Evolutionary conservation across 2,888 invertebrate species (phyloP), one percentile per base, ranked within the genome.

Genomic region (Chorisops tibialis): DNA sequence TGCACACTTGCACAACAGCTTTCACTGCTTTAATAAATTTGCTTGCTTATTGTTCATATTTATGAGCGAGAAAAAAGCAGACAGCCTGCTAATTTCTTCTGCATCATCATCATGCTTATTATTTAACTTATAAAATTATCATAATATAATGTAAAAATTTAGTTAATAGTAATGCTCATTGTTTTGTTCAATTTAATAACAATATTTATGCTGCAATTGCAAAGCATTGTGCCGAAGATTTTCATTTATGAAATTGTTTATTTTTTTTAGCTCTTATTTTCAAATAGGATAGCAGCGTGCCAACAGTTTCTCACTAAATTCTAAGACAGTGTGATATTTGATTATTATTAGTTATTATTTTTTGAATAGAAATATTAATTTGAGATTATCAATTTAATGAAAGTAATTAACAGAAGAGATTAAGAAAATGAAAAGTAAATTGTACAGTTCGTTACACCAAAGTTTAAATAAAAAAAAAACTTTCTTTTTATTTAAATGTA

Each of bases 241-340:
- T n/a, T 48, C 4, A 21, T n/a, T 14, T 39, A 12, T 18, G 35
- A 50, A 30, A 43, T 56, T 19, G 16, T 18, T 54, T 54, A 14
- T 22, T 7, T 19, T 54, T 43, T 30, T n/a, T n/a, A n/a, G n/a
- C n/a, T n/a, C n/a, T n/a, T n/a, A 11, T 19, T 21, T 41, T 54
- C 41, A 30, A n/a, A 45, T 56, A 63, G 56, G 49, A 56, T 45
- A 61, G 62, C 61, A 63, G 64, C 61, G 66, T 65, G 65, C 62
- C 19, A 47, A 63, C 54, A 64, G 59, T 19, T 19, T 63, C 41
- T 38, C 51, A 61, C 63, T 61, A 59, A 50, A 24, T 37, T 30
- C 56, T 56, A 56, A 14, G 56, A 35, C 43, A 45, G 56, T 56
- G 24, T 22, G 38, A 38, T 30, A 6, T n/a, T 51, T 14, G 14